Evolutionary conservation across 2,113 vertebrate species (phyloP).

Genomic region (Osmerus eperlanus): DNA sequence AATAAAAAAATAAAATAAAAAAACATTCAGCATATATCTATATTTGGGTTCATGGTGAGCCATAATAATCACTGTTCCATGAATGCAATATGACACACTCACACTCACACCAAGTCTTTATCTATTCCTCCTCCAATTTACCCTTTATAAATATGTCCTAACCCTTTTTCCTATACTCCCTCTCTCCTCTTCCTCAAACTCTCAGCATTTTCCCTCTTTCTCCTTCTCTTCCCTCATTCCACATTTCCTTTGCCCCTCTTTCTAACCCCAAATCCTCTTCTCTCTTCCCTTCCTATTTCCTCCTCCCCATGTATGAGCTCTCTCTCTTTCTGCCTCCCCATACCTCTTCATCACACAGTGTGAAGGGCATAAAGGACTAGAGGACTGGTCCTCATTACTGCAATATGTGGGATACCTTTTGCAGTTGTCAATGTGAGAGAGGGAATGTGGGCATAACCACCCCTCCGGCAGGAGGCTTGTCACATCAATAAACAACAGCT

Average conservation of each 20-base stretch:
- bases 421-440: constrained; percentile 63
- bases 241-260: not conserved
- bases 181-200: not conserved
- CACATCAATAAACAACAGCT: constrained; percentile 66
- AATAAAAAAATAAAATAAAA: not conserved
- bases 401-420: constrained; percentile 77
- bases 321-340: not conserved
- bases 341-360: constrained; percentile 26
- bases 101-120: not conserved
- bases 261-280: not conserved
- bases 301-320: not conserved
- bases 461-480: constrained; percentile 59
- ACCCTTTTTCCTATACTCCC: not conserved
- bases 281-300: not conserved
- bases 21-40: not conserved
- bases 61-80: constrained; percentile 1
- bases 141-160: not conserved
- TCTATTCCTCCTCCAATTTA: not conserved
- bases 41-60: not conserved
- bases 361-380: constrained; percentile 55
- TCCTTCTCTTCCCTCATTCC: not conserved
- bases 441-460: constrained; percentile 58
- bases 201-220: constrained; percentile 3
- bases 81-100: not conserved
- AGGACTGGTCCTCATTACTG: constrained; percentile 67